A percentile compares a stretch with the other conserved stretches of the same genome.
Evolutionary conservation across 2,888 invertebrate genomes (phyloP).

Genomic region (Aleiodes alternator): DNA sequence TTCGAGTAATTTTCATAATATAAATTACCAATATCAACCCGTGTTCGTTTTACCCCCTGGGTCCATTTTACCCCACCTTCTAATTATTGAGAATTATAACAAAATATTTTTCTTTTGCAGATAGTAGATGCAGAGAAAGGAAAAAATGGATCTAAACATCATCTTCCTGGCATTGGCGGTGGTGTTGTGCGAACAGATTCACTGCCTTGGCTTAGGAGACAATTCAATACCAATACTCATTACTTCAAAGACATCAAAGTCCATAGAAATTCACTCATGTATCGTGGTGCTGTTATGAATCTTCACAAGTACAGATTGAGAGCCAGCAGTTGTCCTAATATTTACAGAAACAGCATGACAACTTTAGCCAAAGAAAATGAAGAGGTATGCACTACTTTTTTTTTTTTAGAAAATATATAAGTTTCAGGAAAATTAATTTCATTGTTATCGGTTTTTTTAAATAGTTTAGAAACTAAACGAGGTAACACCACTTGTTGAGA

Average conservation of each 20-base stretch:
- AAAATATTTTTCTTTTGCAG: slow-evolving; percentile 50
- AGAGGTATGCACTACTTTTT: slow-evolving; percentile 77
- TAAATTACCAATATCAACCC: too few species aligned
- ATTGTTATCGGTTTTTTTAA: too few species aligned
- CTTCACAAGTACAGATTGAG: slow-evolving; percentile 87
- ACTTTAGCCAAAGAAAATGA: slow-evolving; percentile 86
- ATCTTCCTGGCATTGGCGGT: slow-evolving; percentile 60
- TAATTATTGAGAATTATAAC: too few species aligned
- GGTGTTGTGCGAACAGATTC: slow-evolving; percentile 71
- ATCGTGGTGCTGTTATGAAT: slow-evolving; percentile 90
- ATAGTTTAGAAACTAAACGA: too few species aligned
- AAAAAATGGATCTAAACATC: slow-evolving; percentile 65
- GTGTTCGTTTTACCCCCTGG: too few species aligned
- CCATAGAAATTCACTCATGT: slow-evolving; percentile 89
- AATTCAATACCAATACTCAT: slow-evolving; percentile 80
- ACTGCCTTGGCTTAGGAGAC: slow-evolving; percentile 76
- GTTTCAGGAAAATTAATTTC: neutral
- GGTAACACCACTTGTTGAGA: too few species aligned
- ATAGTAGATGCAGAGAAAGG: slow-evolving; percentile 62
- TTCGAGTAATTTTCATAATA: too few species aligned
- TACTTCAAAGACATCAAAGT: slow-evolving; percentile 84
- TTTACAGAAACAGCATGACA: slow-evolving; percentile 92
- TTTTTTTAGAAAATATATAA: neutral
- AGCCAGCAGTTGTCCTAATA: slow-evolving; percentile 94
- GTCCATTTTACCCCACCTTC: too few species aligned